Evolutionary conservation across 2,888 invertebrate genomes (phyloP), one percentile per base, ranked within the genome.

Genomic region (Synergus gifuensis): DNA sequence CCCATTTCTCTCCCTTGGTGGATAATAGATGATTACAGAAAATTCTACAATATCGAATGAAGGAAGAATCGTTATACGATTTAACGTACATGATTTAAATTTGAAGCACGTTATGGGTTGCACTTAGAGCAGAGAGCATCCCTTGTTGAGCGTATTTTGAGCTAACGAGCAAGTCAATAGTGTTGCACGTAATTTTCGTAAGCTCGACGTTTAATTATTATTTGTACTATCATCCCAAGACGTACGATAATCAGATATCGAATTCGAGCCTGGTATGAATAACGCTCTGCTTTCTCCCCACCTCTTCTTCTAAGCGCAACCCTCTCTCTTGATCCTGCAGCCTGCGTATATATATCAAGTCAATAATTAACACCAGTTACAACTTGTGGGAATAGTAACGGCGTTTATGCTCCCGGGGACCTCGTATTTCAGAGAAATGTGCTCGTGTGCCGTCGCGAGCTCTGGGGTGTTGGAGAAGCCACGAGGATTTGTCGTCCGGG

Each of bases 331-430:
- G 60, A 80, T 63, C 80, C 58, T 76, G 64, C 54, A 46, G 78
- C 80, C 78, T 78, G 42, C 64, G 69, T 76, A 76, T 83, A 87
- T 90, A 89, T 89, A 90, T 89, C 90, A 88, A 89, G 89, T 91
- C 91, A 91, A 91, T 91, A 91, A 91, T 91, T 91, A 91, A 91
- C 91, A 91, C 90, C 91, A 91, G 91, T 91, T 91, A 91, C 91
- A 91, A 91, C 91, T 91, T 91, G 91, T 89, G 91, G 91, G 91
- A 91, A 91, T 91, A 91, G 91, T 89, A 91, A 90, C 90, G 90
- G 90, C 90, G 88, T 90, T 91, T 90, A 91, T 90, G 91, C 91
- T 91, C 91, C 90, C 90, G 90, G 91, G 91, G 91, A 91, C 90
- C 89, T 91, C 91, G 90, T 91, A 91, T 91, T 91, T 91, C 90